Evolutionary conservation across 2,888 invertebrate genomes (phyloP).

Genomic region (Megalurothrips usitatus): DNA sequence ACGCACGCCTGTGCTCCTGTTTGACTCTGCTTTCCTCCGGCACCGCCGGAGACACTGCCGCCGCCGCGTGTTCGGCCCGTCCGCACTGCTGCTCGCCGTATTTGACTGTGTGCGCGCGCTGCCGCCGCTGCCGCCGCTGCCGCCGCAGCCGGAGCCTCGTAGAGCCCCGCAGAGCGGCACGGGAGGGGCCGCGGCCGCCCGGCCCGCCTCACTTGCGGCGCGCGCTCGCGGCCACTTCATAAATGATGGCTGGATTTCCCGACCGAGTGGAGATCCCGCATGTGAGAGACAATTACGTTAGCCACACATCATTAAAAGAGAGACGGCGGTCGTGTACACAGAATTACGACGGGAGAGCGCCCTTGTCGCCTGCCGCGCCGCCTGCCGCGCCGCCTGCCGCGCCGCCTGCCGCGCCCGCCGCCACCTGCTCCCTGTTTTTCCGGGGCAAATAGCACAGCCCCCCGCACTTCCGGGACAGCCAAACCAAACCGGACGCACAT

Average conservation of each 20-base stretch:
- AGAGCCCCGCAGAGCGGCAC: background rate
- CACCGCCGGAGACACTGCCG: no score
- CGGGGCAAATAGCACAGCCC: background rate
- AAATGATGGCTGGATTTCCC: no score
- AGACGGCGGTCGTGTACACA: background rate
- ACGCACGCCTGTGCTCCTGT: no score
- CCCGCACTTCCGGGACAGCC: no score
- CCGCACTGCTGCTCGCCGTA: no score
- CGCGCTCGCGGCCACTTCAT: background rate
- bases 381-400: background rate
- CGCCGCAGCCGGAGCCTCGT: no score
- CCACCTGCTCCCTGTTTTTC: constrained; percentile 3
- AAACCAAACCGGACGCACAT: no score
- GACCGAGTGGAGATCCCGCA: background rate
- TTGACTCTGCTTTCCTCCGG: no score
- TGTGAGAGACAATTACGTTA: constrained; percentile 5
- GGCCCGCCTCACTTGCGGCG: no score
- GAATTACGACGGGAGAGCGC: background rate
- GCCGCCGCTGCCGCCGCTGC: no score
- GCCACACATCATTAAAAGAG: constrained; percentile 25
- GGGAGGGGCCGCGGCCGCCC: background rate
- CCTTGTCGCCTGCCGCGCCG: background rate
- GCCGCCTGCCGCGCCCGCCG: background rate
- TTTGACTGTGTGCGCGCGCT: no score
- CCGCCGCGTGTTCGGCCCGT: no score